Evolutionary conservation across 2,888 invertebrate genomes (phyloP), one percentile per base, ranked within the genome.

Genomic region (Phrixothrix hirtus): DNA sequence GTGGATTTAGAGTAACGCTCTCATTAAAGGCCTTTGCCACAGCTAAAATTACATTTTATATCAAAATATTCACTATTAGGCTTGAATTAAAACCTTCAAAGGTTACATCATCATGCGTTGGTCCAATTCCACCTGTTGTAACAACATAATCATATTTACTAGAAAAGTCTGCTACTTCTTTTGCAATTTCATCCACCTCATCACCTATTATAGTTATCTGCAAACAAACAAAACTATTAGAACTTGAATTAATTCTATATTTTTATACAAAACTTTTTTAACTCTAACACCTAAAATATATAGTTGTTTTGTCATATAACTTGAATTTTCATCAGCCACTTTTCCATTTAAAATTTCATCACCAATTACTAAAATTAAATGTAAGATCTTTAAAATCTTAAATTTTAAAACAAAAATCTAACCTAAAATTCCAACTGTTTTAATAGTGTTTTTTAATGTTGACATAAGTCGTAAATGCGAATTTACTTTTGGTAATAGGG

Each of bases 21-120:
- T 79, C 76, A 45, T 74, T 62, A 63, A 82, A 82, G 13, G 82
- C 82, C 63, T 75, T 75, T 1, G 79, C 81, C n/a, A 81, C 77
- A 46, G 76, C 80, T 81, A 59, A n/a, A n/a, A n/a, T n/a, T n/a
- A n/a, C n/a, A n/a, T n/a, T n/a, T n/a, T n/a, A n/a, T n/a, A n/a
- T n/a, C n/a, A n/a, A n/a, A n/a, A n/a, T n/a, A n/a, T n/a, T n/a
- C n/a, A n/a, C n/a, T n/a, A n/a, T n/a, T n/a, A n/a, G n/a, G n/a
- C n/a, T n/a, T n/a, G n/a, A n/a, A n/a, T n/a, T n/a, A n/a, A n/a
- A 35, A 73, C 87, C 87, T 77, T 84, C 83, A 74, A 84, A 88
- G 1, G 89, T 89, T 62, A 86, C 77, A 71, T 89, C 89, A 74
- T 89, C 89, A 70, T 89, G 88, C 10, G 89, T 89, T 1, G 88